Conservation (phyloP, 2,113 vertebrate species). For the Hypanus sabinus region DNA sequence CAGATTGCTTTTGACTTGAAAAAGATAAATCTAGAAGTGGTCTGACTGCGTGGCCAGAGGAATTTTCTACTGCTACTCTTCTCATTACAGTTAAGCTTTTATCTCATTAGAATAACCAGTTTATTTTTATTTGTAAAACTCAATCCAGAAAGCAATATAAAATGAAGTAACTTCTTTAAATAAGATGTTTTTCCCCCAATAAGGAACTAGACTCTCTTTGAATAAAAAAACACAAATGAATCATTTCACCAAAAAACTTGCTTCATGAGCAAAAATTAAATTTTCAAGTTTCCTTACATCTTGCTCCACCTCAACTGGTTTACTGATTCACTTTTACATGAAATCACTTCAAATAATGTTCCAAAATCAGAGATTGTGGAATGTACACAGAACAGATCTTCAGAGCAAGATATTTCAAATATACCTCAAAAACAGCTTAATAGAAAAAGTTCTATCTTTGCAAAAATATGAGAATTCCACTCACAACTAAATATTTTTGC, state of each 20-base stretch:
- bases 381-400: background rate
- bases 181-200: background rate
- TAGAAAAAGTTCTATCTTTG: background rate
- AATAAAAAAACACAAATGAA: background rate
- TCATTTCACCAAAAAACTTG: background rate
- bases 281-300: background rate
- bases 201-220: slow-evolving; percentile 3
- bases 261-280: background rate
- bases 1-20: background rate
- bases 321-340: background rate
- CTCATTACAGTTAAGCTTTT: background rate
- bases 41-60: background rate
- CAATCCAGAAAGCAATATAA: background rate
- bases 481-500: background rate
- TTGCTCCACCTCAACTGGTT: background rate
- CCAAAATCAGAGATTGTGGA: background rate
- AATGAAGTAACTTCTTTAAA: background rate
- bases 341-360: background rate
- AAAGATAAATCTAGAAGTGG: background rate
- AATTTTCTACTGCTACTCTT: background rate
- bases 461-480: slow-evolving; percentile 1
- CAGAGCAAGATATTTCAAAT: background rate
- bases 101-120: background rate
- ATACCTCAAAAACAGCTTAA: background rate
- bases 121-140: background rate